Conservation (phyloP, 2,113 vertebrate genomes). For the Ascaphus truei region DNA sequence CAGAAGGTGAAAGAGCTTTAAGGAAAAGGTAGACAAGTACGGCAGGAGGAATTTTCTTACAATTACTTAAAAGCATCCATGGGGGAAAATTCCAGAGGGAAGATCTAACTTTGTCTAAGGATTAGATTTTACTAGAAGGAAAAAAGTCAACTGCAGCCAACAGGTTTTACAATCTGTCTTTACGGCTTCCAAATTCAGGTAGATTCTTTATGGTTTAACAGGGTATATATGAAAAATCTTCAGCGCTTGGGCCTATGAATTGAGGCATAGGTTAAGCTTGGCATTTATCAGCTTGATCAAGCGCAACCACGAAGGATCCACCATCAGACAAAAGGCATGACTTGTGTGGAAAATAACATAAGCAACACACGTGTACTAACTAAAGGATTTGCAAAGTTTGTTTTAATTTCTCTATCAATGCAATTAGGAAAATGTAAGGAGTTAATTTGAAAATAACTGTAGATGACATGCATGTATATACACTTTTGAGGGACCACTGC, state of each 20-base stretch:
- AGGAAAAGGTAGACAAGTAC: too few species aligned
- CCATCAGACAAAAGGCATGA: neutral
- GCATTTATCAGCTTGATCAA: neutral
- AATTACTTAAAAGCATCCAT: neutral
- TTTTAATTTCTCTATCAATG: too few species aligned
- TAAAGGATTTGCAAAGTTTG: too few species aligned
- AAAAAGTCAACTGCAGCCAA: neutral
- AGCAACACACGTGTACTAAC: too few species aligned
- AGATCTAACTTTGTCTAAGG: constrained; percentile 6
- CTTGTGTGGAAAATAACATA: too few species aligned
- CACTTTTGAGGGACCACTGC: too few species aligned
- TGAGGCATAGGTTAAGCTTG: neutral
- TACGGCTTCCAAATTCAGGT: neutral
- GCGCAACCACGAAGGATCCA: neutral
- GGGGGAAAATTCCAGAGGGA: neutral
- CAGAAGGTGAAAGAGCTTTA: too few species aligned
- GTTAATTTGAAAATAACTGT: too few species aligned
- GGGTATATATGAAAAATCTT: neutral
- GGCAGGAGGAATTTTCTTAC: neutral
- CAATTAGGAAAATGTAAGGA: too few species aligned
- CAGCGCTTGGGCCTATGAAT: constrained; percentile 2
- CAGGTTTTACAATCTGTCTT: neutral
- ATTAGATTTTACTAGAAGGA: constrained; percentile 2
- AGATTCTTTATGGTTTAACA: neutral
- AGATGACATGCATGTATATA: too few species aligned